Evolutionary conservation across 1,140 invertebrate species (phyloP).

Genomic region (Trinorchestia longiramus): DNA sequence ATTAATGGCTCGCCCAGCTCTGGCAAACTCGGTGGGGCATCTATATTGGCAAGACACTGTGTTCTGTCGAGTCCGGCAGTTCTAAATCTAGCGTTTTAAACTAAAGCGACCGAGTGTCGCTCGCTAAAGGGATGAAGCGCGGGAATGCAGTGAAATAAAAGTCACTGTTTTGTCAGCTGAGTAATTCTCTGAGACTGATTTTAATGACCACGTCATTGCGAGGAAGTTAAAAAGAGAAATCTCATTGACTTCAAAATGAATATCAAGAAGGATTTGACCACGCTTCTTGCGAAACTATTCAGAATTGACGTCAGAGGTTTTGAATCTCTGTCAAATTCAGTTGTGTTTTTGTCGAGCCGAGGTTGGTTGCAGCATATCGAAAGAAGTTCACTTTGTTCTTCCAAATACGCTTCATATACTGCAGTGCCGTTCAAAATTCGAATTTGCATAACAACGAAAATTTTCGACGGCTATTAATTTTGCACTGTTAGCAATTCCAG

Average conservation of each 20-base stretch:
- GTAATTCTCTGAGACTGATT: neutral
- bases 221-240: neutral
- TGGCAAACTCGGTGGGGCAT: neutral
- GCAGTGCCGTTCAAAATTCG: too few species aligned
- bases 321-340: neutral
- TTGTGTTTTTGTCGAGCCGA: too few species aligned
- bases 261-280: neutral
- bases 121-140: neutral
- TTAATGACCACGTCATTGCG: neutral
- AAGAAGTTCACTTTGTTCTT: neutral
- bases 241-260: neutral
- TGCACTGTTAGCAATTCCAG: too few species aligned
- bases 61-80: neutral
- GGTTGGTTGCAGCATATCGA: neutral
- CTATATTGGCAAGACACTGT: neutral
- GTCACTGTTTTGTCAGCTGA: neutral
- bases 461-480: too few species aligned
- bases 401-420: neutral
- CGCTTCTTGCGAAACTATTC: neutral
- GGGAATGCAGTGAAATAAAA: neutral
- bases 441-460: too few species aligned
- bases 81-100: neutral
- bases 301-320: neutral
- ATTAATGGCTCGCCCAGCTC: neutral
- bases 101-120: neutral